phyloP scores from a whole-genome alignment of 2,797 vertebrate genomes.

The Cyclura pinguis region DNA sequence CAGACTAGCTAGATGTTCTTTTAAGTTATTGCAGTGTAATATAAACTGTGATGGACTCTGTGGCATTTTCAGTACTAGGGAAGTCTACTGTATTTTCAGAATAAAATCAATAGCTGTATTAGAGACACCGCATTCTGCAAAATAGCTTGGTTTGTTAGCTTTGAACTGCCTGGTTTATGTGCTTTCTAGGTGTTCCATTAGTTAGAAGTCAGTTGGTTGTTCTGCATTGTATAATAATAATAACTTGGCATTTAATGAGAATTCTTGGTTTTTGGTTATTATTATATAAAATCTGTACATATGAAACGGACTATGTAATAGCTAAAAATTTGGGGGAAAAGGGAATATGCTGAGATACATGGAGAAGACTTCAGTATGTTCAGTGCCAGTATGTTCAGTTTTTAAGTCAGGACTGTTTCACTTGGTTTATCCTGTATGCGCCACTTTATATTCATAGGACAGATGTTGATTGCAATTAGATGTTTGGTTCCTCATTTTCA shows the following conservation, averaged over 20 bases:
- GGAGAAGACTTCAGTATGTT: background rate
- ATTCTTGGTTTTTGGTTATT: background rate
- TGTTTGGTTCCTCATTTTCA: background rate
- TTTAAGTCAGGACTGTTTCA: background rate
- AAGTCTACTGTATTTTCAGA: background rate
- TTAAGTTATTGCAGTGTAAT: background rate
- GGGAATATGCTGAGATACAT: background rate
- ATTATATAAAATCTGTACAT: background rate
- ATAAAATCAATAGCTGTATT: background rate
- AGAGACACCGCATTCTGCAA: background rate
- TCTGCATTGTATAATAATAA: background rate
- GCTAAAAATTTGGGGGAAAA: background rate
- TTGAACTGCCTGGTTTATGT: fast-evolving
- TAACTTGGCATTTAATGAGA: background rate
- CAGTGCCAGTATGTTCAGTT: background rate
- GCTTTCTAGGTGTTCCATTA: background rate
- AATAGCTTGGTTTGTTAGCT: background rate
- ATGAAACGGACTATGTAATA: background rate
- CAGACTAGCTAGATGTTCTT: background rate
- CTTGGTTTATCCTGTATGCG: background rate
- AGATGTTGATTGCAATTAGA: background rate
- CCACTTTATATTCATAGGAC: background rate
- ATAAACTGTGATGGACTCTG: background rate
- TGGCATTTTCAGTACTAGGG: background rate
- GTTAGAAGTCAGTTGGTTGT: constrained; percentile 1